Conservation (phyloP, 2,888 invertebrate genomes). For the Hanleya hanleyi region DNA sequence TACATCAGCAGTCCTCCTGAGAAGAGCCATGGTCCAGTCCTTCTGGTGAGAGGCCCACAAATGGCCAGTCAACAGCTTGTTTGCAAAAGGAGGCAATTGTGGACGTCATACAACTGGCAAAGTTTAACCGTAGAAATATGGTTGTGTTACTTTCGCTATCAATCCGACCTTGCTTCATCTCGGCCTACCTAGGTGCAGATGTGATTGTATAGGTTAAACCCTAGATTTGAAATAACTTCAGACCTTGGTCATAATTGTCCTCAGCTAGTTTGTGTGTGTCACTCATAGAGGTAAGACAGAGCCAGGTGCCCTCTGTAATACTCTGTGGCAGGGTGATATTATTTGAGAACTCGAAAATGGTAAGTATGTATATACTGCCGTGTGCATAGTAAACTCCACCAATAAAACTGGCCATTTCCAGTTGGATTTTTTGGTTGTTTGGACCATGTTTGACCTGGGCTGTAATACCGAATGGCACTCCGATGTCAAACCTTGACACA, state of each 20-base stretch:
- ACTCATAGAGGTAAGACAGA: slow-evolving; percentile 56
- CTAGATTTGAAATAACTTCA: slow-evolving; percentile 17
- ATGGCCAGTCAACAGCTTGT: slow-evolving; percentile 49
- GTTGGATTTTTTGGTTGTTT: no score
- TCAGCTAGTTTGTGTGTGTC: slow-evolving; percentile 36
- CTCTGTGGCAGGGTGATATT: slow-evolving; percentile 36
- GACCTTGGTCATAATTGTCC: slow-evolving; percentile 43
- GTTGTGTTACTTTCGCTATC: slow-evolving; percentile 59
- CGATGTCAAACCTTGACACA: no score
- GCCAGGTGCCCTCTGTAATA: slow-evolving; percentile 32
- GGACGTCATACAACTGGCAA: slow-evolving; percentile 67
- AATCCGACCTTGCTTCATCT: slow-evolving; percentile 60
- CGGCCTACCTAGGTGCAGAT: slow-evolving; percentile 58
- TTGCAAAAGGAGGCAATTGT: slow-evolving; percentile 65
- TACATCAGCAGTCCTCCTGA: slow-evolving; percentile 66
- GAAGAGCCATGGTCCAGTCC: slow-evolving; percentile 66
- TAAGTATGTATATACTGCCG: no score
- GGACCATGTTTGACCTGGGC: no score
- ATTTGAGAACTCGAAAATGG: slow-evolving; percentile 44
- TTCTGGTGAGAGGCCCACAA: slow-evolving; percentile 69
- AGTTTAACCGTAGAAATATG: slow-evolving; percentile 58
- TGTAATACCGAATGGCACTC: no score
- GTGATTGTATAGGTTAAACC: slow-evolving; percentile 46
- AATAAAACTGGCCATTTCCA: no score
- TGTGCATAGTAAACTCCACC: no score